Evolutionary conservation across 30 jellyfish, hydroid and myxozoan species (phyloP), one percentile per base, ranked within the genome.

Genomic region (Turritopsis rubra): DNA sequence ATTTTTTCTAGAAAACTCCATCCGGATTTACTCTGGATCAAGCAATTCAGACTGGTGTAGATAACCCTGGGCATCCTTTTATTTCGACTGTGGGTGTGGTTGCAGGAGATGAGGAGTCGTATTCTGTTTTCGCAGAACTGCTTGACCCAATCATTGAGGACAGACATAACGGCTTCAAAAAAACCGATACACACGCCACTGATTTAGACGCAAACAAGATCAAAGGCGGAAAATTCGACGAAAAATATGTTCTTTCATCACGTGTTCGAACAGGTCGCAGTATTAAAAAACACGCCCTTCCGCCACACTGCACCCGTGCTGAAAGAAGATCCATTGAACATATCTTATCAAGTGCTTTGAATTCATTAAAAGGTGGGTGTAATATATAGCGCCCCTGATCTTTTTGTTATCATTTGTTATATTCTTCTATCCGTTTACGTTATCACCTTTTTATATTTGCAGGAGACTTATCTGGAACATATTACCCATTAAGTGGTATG

Each of bases 221-320:
- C 79, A 83, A 79, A n/a, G 92, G 92, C 54, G 97, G 97, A 29
- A 30, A 70, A n/a, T 80, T 90, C 29, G 97, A 90, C 78, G 93
- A 85, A 71, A 85, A 90, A 20, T 90, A 90, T 71, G 97, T 90
- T 20, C 71, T 90, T 81, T 79, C 91, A 25, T 75, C 91, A 18
- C 52, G 97, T 22, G 85, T 87, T 28, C 97, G 97, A 66, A 85
- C 97, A 0, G 95, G 95, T 7, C 88, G 97, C 71, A 71, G 91
- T 83, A 90, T 90, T n/a, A 73, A 86, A 66, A 89, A 89, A 54
- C 80, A 54, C 17, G 66, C 86, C 27, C 87, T 90, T 31, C 97
- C 97, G 13, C 97, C 97, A n/a, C 88, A 82, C 82, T 90, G 97
- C 81, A 90, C 95, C 5, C 71, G 97, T 30, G 95, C 95, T 1